phyloP scores from a whole-genome alignment of 2,113 vertebrate genomes.

The Psittacula cyanocephala region DNA sequence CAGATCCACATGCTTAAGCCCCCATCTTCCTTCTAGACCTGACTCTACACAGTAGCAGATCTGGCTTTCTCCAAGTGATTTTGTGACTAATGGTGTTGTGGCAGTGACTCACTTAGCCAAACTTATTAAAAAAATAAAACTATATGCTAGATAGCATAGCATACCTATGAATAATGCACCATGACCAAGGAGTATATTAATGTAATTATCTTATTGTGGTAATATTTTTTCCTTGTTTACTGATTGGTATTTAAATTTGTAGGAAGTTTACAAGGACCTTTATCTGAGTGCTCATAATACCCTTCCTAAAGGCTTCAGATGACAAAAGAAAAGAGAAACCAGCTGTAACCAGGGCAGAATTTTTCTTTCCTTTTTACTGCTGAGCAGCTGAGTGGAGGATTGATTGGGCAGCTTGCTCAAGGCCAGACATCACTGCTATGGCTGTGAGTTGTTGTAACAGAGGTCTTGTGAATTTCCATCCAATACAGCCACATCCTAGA shows the following conservation, averaged over 20 bases:
- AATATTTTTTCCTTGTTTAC: background rate
- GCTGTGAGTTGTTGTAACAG: background rate
- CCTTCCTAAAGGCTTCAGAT: background rate
- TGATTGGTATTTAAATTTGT: background rate
- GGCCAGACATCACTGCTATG: background rate
- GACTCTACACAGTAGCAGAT: background rate
- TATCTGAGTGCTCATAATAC: background rate
- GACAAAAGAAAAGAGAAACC: background rate
- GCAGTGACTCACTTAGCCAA: background rate
- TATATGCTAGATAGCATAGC: background rate
- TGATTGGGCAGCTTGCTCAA: background rate
- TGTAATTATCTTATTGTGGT: background rate
- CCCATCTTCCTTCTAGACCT: background rate
- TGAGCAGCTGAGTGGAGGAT: background rate
- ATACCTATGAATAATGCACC: background rate
- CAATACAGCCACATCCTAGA: background rate
- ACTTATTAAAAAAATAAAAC: background rate
- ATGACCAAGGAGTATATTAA: background rate
- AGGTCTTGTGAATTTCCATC: background rate
- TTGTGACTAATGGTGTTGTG: background rate
- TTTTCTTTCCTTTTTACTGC: background rate
- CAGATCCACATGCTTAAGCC: fast-evolving
- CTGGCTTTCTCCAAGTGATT: background rate
- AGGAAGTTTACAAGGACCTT: background rate
- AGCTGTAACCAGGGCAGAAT: background rate